Conservation (phyloP, 2,888 invertebrate species). For the Protophormia terraenovae region DNA sequence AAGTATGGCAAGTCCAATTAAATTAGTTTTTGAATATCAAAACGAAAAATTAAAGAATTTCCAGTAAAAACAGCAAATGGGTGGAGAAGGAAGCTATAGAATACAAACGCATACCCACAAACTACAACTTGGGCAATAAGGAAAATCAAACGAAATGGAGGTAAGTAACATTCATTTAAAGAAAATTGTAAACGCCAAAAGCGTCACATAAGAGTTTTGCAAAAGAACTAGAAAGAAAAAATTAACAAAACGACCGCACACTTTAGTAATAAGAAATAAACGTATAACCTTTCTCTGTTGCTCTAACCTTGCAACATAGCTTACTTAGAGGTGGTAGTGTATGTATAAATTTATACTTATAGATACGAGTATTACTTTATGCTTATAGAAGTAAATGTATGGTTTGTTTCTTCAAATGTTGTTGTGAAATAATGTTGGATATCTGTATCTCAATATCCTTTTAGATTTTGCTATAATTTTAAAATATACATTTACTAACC, state of each 20-base stretch:
- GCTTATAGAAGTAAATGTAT: constrained; percentile 30
- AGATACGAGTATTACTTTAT: constrained; percentile 18
- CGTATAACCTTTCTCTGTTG: background rate
- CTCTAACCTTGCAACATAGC: constrained; percentile 22
- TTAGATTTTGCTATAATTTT: constrained; percentile 52
- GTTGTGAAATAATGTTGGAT: constrained; percentile 29
- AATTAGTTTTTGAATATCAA: constrained; percentile 65
- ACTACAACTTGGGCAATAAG: constrained; percentile 17
- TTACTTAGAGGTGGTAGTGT: background rate
- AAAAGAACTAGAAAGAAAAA: constrained; percentile 36
- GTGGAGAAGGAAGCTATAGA: constrained; percentile 60
- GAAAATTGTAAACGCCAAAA: constrained; percentile 67
- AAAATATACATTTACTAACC: constrained; percentile 20
- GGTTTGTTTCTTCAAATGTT: constrained; percentile 40
- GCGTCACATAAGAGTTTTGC: constrained; percentile 58
- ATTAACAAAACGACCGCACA: constrained; percentile 68
- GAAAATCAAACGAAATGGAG: constrained; percentile 25
- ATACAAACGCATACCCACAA: background rate
- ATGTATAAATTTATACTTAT: background rate
- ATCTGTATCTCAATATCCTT: constrained; percentile 66
- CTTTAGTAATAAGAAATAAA: constrained; percentile 24
- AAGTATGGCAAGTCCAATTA: constrained; percentile 59
- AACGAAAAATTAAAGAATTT: constrained; percentile 56
- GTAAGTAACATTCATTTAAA: constrained; percentile 57
- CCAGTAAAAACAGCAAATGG: constrained; percentile 63